Percentiles rank a stretch among this genome's conserved stretches.
Conservation (phyloP, 92 coral and sea anemone species). For the Zoanthus gigantus region DNA sequence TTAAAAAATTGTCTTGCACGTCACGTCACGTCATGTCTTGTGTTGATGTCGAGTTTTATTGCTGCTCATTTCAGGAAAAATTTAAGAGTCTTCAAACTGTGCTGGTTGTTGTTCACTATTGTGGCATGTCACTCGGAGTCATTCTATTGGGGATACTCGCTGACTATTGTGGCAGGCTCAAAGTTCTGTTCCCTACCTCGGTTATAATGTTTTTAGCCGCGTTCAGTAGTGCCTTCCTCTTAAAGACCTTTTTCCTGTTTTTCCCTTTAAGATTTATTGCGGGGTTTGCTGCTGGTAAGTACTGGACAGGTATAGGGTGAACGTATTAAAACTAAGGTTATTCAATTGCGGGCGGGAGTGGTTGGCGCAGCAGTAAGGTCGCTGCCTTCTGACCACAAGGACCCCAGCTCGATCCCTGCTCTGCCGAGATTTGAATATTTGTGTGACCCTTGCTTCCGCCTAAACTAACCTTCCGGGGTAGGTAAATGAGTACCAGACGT, state of each 20-base stretch:
- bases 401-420: no score
- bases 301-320: background rate
- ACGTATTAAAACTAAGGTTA: no score
- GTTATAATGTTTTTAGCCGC: constrained; percentile 66
- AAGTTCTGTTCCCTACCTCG: constrained; percentile 59
- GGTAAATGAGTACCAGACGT: no score
- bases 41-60: background rate
- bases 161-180: constrained; percentile 74
- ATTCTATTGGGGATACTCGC: constrained; percentile 64
- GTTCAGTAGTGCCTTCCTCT: constrained; percentile 64
- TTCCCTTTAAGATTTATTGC: constrained; percentile 59
- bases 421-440: no score
- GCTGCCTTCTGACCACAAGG: no score
- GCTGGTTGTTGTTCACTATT: constrained; percentile 53
- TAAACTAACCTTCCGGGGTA: no score
- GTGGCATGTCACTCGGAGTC: constrained; percentile 67
- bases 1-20: no score
- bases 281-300: constrained; percentile 75
- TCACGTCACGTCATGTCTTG: no score
- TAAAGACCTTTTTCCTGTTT: constrained; percentile 43
- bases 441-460: no score
- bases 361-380: no score
- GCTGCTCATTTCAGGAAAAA: constrained; percentile 53
- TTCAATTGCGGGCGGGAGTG: no score
- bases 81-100: constrained; percentile 25